A percentile compares a stretch with the other conserved stretches of the same genome.
phyloP scores from a whole-genome alignment of 2,888 invertebrate genomes.

The Sabatieria punctata region DNA sequence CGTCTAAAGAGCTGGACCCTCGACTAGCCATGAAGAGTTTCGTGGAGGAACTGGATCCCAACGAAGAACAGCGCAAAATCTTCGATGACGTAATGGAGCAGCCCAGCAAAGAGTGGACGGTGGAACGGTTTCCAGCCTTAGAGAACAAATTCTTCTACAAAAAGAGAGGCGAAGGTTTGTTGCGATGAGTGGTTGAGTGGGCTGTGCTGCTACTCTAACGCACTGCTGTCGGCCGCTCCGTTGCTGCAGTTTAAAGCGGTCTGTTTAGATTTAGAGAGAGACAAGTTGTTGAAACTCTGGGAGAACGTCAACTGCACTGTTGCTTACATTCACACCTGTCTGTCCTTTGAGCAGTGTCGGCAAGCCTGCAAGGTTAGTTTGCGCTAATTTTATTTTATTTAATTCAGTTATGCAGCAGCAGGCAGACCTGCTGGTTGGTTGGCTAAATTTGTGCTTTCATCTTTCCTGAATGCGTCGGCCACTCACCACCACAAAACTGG shows the following conservation, averaged over 20 bases:
- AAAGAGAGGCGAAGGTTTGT: neutral
- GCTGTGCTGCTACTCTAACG: neutral
- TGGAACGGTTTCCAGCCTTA: conserved; percentile 50
- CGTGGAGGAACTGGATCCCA: conserved; percentile 63
- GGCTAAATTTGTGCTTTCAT: neutral
- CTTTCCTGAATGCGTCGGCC: neutral
- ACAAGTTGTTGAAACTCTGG: neutral
- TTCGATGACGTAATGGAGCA: conserved; percentile 55
- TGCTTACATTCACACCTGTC: conserved; percentile 71
- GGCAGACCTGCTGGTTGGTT: no score
- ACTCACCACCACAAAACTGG: no score
- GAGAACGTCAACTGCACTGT: conserved; percentile 58
- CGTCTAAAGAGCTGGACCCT: conserved; percentile 57
- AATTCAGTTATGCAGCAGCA: no score
- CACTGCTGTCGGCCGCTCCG: neutral
- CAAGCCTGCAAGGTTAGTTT: conserved; percentile 46
- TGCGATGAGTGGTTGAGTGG: neutral
- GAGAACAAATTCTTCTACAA: conserved; percentile 46
- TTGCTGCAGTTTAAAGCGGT: neutral
- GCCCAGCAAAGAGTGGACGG: conserved; percentile 72
- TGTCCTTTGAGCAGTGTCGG: conserved; percentile 69
- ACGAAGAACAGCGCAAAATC: conserved; percentile 61
- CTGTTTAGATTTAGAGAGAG: no score
- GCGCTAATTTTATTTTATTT: neutral
- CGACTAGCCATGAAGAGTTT: conserved; percentile 60